phyloP scores from a whole-genome alignment of 2,797 vertebrate genomes.

The Sardinella longiceps region DNA sequence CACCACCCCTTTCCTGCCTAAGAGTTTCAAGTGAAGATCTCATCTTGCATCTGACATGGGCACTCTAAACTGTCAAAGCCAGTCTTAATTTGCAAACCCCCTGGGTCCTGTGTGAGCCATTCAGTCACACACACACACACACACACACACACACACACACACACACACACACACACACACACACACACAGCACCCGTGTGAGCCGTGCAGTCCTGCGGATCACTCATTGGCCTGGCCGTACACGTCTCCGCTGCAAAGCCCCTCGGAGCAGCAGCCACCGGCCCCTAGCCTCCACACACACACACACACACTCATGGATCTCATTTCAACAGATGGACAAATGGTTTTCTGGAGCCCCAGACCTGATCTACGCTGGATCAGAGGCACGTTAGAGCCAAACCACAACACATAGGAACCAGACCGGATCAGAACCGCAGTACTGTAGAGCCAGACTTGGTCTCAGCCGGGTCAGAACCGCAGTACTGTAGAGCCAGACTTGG shows the following conservation, averaged over 20 bases:
- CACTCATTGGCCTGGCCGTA: slow-evolving; percentile 71
- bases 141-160: no score
- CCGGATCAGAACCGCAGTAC: background rate
- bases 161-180: no score
- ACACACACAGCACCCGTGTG: slow-evolving; percentile 48
- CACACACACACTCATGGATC: background rate
- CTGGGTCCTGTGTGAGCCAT: slow-evolving; percentile 61
- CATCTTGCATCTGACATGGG: slow-evolving; percentile 62
- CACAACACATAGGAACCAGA: no score
- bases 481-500: background rate
- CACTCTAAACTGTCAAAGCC: slow-evolving; percentile 68
- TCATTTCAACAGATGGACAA: slow-evolving; percentile 7
- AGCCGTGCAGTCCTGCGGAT: slow-evolving; percentile 68
- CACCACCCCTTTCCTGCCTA: slow-evolving; percentile 58
- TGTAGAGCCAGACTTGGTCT: background rate
- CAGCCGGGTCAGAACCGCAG: background rate
- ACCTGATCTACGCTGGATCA: no score
- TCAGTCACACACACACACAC: slow-evolving; percentile 23
- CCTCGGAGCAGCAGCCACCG: slow-evolving; percentile 51
- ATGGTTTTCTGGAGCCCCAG: background rate
- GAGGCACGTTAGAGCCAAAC: background rate
- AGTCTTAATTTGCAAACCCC: slow-evolving; percentile 72
- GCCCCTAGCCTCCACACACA: background rate
- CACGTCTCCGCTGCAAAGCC: slow-evolving; percentile 57
- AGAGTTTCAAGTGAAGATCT: slow-evolving; percentile 62